These are phyloP conservation scores for Ooceraea biroi DNA, from an alignment of 1,140 invertebrate genomes.

Conservation along the genomic window DNA sequence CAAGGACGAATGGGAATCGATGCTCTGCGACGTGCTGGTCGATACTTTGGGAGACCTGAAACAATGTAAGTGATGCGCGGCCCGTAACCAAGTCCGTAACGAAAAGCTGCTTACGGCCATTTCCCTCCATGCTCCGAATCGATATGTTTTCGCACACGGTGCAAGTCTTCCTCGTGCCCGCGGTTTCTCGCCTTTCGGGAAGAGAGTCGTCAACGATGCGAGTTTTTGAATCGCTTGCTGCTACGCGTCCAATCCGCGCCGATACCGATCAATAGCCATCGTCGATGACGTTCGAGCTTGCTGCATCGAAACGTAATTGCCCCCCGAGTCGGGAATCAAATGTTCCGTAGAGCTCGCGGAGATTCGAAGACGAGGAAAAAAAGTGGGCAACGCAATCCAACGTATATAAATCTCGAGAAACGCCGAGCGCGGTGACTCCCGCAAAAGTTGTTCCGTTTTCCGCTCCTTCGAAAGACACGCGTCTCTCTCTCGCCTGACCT, in stretches of 20 bases:
- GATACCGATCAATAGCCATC: not conserved
- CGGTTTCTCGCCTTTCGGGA: not conserved
- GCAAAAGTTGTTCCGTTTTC: conserved; percentile 40
- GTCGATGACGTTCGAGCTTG: conserved; percentile 9
- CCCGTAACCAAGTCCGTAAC: not conserved
- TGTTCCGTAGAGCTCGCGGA: not conserved
- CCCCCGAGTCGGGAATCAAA: conserved; percentile 6
- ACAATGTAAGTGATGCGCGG: conserved; percentile 81
- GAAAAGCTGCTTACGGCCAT: conserved; percentile 10
- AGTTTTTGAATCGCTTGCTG: not conserved
- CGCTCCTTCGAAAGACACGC: conserved; percentile 38
- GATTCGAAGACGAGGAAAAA: not conserved
- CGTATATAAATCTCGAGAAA: conserved; percentile 31
- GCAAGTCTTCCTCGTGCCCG: not conserved
- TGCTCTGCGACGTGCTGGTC: conserved; percentile 88
- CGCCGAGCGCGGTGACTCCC: not conserved
- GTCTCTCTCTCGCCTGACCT: conserved; percentile 36
- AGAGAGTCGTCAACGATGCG: not conserved
- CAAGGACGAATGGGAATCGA: conserved; percentile 88
- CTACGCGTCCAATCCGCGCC: not conserved
- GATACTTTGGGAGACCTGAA: conserved; percentile 88
- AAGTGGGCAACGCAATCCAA: not conserved
- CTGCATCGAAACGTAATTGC: not conserved
- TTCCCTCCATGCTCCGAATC: conserved; percentile 1
- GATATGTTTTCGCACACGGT: conserved; percentile 16